Base-by-base conservation (phyloP, 2,797 vertebrate genomes). In the Echeneis naucrates region DNA sequence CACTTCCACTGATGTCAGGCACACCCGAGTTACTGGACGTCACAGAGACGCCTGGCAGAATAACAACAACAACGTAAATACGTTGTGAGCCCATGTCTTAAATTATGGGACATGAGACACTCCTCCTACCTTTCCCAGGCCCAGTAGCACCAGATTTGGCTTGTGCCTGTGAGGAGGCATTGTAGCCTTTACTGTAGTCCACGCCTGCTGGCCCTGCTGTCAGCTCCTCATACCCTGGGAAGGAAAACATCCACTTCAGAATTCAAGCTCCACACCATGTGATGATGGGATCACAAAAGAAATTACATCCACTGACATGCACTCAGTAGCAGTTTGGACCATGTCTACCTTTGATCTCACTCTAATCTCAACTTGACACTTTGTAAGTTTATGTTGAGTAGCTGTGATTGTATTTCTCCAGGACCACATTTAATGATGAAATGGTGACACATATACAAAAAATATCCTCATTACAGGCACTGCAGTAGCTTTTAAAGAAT, bases 141-240 rank as follows among this genome's bases (percentile, higher is more conserved):
- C 96, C 98, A 65, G 95, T 81, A 79, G 95, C 94, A 90, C 96
- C 92, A 89, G 96, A 92, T 93, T 98, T 99, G 95, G 92, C 97
- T 94, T 97, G 95, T 92, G 96, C 93, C 95, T 97, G 98, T 75
- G 96, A 95, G 71, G 96, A 94, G 81, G 94, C 95, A 88, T 95
- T 95, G 90, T 98, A 99, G 70, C 96, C 96, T 95, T 99, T 99
- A 90, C 94, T 94, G 92, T 98, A 99, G 79, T 98, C 97, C 59
- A 95, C 96, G 66, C 95, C 96, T 19, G 95, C 94, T 1, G 96
- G 95, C 71, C 96, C 97, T 68, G 96, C 97, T 1, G 95, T 94
- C 92, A 98, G 93, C 92, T 99, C 97, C 38, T 99, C 97, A 2
- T 98, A 99, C 87, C 97, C 98, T 99, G 87, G 0, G 53, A 27